These are phyloP conservation scores for Taenaris catops DNA, from an alignment of 2,888 invertebrate species.

Conservation along the genomic window DNA sequence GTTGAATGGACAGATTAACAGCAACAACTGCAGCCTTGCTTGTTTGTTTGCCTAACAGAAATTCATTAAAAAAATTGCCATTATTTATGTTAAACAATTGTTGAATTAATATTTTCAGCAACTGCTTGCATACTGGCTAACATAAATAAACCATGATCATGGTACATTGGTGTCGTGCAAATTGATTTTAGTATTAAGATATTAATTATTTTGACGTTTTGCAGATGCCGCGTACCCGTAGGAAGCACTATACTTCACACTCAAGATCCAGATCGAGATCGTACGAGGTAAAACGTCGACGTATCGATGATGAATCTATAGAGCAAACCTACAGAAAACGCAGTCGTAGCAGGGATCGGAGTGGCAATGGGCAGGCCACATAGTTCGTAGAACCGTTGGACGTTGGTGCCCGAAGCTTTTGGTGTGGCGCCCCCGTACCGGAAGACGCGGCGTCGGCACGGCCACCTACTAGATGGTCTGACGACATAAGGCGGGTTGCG, in stretches of 20 bases:
- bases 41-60: slow-evolving; percentile 6
- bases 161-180: too few relatives aligned
- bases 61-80: slow-evolving; percentile 14
- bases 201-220: too few relatives aligned
- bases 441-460: too few relatives aligned
- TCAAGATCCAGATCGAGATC: slow-evolving; percentile 78
- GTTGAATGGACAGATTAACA: too few relatives aligned
- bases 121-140: slow-evolving; percentile 29
- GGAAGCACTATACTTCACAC: slow-evolving; percentile 87
- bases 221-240: slow-evolving; percentile 91
- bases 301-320: slow-evolving; percentile 79
- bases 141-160: slow-evolving; percentile 25
- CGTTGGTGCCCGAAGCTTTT: too few relatives aligned
- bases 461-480: too few relatives aligned
- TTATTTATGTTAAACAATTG: slow-evolving; percentile 20
- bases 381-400: too few relatives aligned
- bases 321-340: slow-evolving; percentile 69
- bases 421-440: too few relatives aligned
- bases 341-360: slow-evolving; percentile 67
- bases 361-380: too few relatives aligned
- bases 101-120: slow-evolving; percentile 22
- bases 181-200: too few relatives aligned
- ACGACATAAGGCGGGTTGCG: too few relatives aligned
- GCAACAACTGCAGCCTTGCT: slow-evolving; percentile 8
- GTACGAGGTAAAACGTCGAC: slow-evolving; percentile 85